Percentiles rank a stretch among this genome's conserved stretches.
Evolutionary conservation across 2,888 invertebrate genomes (phyloP).

Genomic region (Drosophila kambysellisi): DNA sequence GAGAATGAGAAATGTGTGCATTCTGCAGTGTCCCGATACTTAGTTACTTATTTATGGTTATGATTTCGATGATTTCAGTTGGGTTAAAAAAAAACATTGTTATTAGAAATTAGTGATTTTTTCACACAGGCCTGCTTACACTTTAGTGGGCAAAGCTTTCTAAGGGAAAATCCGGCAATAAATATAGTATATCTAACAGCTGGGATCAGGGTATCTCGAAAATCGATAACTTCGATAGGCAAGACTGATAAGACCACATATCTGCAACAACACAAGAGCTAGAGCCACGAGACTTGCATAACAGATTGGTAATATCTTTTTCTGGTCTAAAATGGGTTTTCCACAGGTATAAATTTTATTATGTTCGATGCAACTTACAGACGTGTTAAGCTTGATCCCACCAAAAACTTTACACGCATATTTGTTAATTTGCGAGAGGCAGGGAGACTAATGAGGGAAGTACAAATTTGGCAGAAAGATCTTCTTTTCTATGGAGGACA

Average conservation of each 20-base stretch:
- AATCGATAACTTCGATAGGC: background rate
- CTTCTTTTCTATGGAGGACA: constrained; percentile 90
- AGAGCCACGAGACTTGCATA: background rate
- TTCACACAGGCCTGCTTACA: no score
- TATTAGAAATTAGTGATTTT: no score
- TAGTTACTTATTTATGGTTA: background rate
- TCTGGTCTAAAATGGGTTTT: background rate
- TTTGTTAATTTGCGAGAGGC: constrained; percentile 89
- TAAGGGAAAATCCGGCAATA: no score
- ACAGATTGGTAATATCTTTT: background rate
- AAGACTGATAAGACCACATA: background rate
- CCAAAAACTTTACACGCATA: constrained; percentile 88
- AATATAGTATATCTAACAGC: no score
- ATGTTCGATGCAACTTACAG: background rate
- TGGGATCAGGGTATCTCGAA: no score
- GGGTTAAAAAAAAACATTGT: background rate
- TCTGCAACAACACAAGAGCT: background rate
- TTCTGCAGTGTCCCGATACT: background rate
- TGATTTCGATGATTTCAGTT: background rate
- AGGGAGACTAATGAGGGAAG: constrained; percentile 87
- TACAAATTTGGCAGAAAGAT: constrained; percentile 88
- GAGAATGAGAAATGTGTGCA: background rate
- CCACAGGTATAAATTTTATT: background rate
- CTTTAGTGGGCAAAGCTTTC: background rate
- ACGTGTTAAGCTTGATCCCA: background rate